Percentiles rank a stretch among this genome's conserved stretches.
Evolutionary conservation across 2,888 invertebrate species (phyloP).

Genomic region (Athetis lepigone): DNA sequence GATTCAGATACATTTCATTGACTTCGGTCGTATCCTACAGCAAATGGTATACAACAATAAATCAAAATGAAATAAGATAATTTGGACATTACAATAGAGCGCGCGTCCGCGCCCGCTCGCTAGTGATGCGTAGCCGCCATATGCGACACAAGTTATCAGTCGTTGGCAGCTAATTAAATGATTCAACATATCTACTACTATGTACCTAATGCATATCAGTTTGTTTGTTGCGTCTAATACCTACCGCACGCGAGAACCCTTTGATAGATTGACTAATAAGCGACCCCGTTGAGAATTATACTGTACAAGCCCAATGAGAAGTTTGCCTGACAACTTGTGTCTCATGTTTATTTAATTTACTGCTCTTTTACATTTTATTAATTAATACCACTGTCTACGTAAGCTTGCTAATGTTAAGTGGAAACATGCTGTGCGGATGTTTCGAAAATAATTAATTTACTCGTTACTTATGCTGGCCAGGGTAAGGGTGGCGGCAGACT

Average conservation of each 20-base stretch:
- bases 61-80: constrained; percentile 64
- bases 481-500: constrained; percentile 25
- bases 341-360: constrained; percentile 61
- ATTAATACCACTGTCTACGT: constrained; percentile 60
- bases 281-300: constrained; percentile 67
- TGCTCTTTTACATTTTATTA: constrained; percentile 63
- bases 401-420: constrained; percentile 54
- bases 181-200: constrained; percentile 60
- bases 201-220: constrained; percentile 58
- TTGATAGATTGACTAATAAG: constrained; percentile 79
- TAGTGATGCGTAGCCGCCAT: constrained; percentile 50
- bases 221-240: constrained; percentile 60
- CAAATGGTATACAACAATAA: constrained; percentile 37
- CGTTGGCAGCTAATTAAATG: constrained; percentile 72
- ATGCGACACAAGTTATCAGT: constrained; percentile 66
- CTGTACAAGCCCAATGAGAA: constrained; percentile 61
- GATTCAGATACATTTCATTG: constrained; percentile 29
- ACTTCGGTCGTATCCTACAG: constrained; percentile 9
- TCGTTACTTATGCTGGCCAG: constrained; percentile 32
- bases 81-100: constrained; percentile 61
- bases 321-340: constrained; percentile 64
- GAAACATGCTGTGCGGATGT: constrained; percentile 62
- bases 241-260: constrained; percentile 67
- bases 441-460: constrained; percentile 57
- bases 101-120: constrained; percentile 52